Percentiles rank a stretch among this genome's conserved stretches.
Evolutionary conservation across 2,797 vertebrate species (phyloP).

Genomic region (Poeciliopsis gracilis): DNA sequence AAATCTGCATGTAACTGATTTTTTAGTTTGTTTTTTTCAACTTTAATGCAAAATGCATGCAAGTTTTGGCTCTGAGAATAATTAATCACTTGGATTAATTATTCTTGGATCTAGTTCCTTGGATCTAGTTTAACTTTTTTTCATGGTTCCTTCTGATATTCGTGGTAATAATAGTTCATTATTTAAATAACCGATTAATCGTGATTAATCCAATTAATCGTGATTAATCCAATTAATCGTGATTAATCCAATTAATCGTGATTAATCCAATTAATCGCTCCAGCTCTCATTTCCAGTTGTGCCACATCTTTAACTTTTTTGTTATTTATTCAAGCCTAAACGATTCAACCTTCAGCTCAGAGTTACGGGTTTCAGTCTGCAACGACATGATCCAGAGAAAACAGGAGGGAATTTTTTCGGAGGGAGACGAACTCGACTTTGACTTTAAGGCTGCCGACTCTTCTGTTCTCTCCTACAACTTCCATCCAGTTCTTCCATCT

Average conservation of each 20-base stretch:
- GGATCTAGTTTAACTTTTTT: not conserved
- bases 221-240: no score
- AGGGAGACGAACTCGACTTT: not conserved
- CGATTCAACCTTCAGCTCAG: slow-evolving; percentile 23
- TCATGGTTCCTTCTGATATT: not conserved
- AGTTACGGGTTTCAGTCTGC: not conserved
- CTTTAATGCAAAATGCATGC: no score
- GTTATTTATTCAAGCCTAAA: not conserved
- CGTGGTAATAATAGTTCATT: no score
- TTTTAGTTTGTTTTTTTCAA: no score
- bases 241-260: no score
- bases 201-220: no score
- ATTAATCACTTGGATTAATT: no score
- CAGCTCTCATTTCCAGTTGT: not conserved
- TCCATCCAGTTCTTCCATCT: slow-evolving; percentile 23
- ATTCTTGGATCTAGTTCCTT: no score
- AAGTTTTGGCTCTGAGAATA: no score
- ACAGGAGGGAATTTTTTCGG: not conserved
- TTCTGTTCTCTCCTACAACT: slow-evolving; percentile 9
- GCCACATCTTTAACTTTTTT: slow-evolving; percentile 3
- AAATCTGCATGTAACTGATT: no score
- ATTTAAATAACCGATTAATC: no score
- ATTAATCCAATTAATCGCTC: no score
- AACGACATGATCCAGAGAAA: not conserved
- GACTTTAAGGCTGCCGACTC: not conserved